phyloP scores from a whole-genome alignment of 2,888 invertebrate species.

The Perdita meconis region DNA sequence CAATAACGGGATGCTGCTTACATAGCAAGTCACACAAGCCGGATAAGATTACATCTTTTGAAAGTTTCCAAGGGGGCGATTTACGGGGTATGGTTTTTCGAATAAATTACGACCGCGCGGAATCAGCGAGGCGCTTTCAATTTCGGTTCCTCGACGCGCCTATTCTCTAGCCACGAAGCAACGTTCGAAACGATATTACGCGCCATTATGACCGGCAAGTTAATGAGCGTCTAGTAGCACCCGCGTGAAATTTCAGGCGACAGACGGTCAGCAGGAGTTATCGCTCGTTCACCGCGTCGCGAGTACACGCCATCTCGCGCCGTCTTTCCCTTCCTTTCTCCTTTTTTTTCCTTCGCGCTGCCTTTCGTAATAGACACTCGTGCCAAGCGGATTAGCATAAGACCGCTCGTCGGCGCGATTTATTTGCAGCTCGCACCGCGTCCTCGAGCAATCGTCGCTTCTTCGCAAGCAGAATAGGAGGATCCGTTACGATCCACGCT shows the following conservation, averaged over 20 bases:
- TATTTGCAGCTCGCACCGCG: constrained; percentile 64
- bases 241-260: constrained; percentile 48
- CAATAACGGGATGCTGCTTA: constrained; percentile 25
- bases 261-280: constrained; percentile 27
- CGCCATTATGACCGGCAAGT: constrained; percentile 7
- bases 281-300: constrained; percentile 40
- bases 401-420: constrained; percentile 58
- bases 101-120: constrained; percentile 22
- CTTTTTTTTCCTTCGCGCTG: constrained; percentile 19
- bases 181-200: constrained; percentile 31
- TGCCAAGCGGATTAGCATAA: constrained; percentile 67
- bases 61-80: constrained; percentile 14
- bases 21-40: constrained; percentile 33
- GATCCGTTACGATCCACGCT: neutral
- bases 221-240: constrained; percentile 32
- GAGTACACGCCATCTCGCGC: constrained; percentile 8
- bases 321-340: constrained; percentile 3
- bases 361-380: constrained; percentile 62
- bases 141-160: constrained; percentile 4
- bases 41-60: constrained; percentile 46
- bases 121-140: neutral
- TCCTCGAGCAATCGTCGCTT: constrained; percentile 47
- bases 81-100: neutral
- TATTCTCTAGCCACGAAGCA: neutral
- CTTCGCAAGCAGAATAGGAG: constrained; percentile 31